Percentiles rank a stretch among this genome's conserved stretches.
Conservation (phyloP, 2,888 invertebrate genomes). For the Luperina testacea region DNA sequence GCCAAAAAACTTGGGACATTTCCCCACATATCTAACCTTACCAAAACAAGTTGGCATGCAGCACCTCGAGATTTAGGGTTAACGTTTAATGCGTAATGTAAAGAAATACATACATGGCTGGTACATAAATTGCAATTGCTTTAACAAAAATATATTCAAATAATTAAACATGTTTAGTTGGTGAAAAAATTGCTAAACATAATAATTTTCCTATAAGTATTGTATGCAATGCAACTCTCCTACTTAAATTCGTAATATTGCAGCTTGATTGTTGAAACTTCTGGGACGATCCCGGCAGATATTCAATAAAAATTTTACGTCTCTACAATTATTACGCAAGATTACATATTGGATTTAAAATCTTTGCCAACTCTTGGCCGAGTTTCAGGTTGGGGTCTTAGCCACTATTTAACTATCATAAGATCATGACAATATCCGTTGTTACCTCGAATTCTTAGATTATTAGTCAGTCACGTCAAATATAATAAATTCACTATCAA, state of each 20-base stretch:
- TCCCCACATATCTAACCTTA: constrained; percentile 59
- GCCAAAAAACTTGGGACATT: constrained; percentile 59
- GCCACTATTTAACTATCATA: background rate
- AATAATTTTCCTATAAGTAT: background rate
- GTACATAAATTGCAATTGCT: background rate
- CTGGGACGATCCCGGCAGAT: background rate
- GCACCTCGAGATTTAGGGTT: constrained; percentile 33
- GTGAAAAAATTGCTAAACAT: background rate
- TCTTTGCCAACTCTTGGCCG: too few species aligned
- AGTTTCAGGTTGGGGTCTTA: background rate
- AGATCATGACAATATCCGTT: background rate
- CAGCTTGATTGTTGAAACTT: background rate
- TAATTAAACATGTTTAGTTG: background rate
- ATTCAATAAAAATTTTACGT: background rate
- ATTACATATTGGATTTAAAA: too few species aligned
- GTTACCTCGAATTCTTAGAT: too few species aligned
- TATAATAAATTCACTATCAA: constrained; percentile 3
- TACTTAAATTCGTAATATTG: background rate
- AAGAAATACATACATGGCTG: constrained; percentile 24
- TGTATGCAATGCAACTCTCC: background rate
- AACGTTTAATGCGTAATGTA: constrained; percentile 30
- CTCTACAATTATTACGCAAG: background rate
- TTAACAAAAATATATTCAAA: background rate
- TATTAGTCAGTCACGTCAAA: background rate
- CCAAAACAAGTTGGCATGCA: constrained; percentile 62